Percentiles rank a stretch among this genome's conserved stretches.
These are phyloP conservation scores for Aporrectodea caliginosa DNA, from an alignment of 1,140 invertebrate species.

Conservation along the genomic window DNA sequence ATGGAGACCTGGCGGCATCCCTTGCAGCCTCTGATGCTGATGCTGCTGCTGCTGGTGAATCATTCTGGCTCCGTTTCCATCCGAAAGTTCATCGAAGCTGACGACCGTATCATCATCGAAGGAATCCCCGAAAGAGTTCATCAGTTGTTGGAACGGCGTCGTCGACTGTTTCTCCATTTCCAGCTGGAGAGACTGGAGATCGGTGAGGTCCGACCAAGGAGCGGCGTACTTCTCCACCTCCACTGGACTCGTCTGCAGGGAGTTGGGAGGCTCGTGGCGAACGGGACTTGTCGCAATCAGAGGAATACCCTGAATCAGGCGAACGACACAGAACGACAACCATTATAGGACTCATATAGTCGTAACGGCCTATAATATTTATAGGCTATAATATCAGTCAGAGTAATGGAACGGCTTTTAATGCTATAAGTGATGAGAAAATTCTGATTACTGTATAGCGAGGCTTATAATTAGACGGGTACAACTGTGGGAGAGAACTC, in stretches of 20 bases:
- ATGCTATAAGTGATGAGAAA: too few relatives aligned
- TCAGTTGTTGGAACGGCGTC: neutral
- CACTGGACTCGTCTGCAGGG: constrained; percentile 7
- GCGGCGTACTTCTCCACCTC: constrained; percentile 19
- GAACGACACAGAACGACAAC: neutral
- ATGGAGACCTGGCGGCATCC: neutral
- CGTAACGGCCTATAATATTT: too few relatives aligned
- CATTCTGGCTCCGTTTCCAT: neutral
- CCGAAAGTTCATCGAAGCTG: constrained; percentile 14
- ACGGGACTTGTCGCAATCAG: constrained; percentile 22
- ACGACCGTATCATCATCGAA: constrained; percentile 21
- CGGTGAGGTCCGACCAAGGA: constrained; percentile 10
- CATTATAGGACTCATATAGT: too few relatives aligned
- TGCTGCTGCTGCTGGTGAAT: neutral
- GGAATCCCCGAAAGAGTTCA: neutral
- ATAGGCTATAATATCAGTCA: too few relatives aligned
- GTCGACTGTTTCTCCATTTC: neutral
- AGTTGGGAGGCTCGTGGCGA: constrained; percentile 18
- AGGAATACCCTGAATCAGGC: constrained; percentile 9
- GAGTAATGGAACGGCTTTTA: too few relatives aligned
- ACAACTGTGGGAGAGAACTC: too few relatives aligned
- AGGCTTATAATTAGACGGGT: too few relatives aligned
- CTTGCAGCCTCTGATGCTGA: neutral
- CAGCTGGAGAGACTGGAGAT: neutral
- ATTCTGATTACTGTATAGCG: too few relatives aligned